phyloP scores from a whole-genome alignment of 1,140 invertebrate genomes.

The Wiebesia pumilae region DNA sequence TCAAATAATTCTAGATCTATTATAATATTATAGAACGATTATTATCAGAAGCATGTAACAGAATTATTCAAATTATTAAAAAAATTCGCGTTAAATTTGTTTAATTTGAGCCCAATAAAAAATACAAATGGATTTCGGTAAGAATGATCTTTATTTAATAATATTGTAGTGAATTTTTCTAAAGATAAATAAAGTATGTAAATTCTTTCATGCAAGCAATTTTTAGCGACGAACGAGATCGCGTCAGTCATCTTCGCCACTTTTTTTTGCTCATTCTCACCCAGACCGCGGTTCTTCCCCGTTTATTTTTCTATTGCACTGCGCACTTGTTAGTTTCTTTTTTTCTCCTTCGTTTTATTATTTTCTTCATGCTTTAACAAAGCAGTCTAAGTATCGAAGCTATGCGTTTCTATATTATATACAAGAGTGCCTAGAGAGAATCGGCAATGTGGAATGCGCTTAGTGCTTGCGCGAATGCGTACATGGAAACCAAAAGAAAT shows the following conservation, averaged over 20 bases:
- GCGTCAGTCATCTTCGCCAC: conserved; percentile 47
- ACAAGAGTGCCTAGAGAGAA: conserved; percentile 62
- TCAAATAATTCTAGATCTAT: too few species aligned
- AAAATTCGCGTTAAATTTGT: too few species aligned
- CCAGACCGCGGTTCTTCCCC: neutral
- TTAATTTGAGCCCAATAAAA: neutral
- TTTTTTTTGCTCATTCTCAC: neutral
- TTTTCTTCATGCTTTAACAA: conserved; percentile 12
- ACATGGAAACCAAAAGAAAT: conserved; percentile 50
- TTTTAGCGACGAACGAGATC: conserved; percentile 26
- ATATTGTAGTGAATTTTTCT: neutral
- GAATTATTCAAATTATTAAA: too few species aligned
- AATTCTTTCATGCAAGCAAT: conserved; percentile 9
- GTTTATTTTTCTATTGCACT: conserved; percentile 51
- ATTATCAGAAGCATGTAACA: too few species aligned
- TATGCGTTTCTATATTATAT: conserved; percentile 39
- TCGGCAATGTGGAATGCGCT: conserved; percentile 59
- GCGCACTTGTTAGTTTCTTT: conserved; percentile 52
- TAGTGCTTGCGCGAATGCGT: conserved; percentile 52
- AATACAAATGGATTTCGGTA: too few species aligned
- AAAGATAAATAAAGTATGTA: neutral
- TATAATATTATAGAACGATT: too few species aligned
- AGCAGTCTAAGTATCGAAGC: neutral
- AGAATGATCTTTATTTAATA: neutral
- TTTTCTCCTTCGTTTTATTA: conserved; percentile 27